phyloP scores from a whole-genome alignment of 1,140 invertebrate genomes.

The Ceratoteleas bidentatus region DNA sequence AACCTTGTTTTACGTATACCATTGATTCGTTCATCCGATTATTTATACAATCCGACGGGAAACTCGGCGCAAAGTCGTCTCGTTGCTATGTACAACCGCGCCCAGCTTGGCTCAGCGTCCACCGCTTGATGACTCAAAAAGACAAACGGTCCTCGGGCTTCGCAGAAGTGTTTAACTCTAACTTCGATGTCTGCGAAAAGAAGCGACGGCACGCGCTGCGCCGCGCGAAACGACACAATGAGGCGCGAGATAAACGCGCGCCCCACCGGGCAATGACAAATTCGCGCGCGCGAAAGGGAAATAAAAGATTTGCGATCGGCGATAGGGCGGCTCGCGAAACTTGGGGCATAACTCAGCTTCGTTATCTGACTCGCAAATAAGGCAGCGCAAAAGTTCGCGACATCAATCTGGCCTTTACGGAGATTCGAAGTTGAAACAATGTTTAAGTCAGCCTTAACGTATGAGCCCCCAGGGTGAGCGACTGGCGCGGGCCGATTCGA shows the following conservation, averaged over 20 bases:
- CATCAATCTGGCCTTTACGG: constrained; percentile 81
- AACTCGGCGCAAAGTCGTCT: constrained; percentile 5
- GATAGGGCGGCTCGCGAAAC: constrained; percentile 71
- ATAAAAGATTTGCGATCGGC: constrained; percentile 70
- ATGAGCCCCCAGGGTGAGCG: constrained; percentile 76
- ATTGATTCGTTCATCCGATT: constrained; percentile 15
- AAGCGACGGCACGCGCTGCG: constrained; percentile 11
- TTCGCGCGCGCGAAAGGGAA: constrained; percentile 60
- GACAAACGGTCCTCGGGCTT: not conserved
- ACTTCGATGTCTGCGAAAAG: constrained; percentile 51
- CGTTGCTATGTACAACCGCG: no score
- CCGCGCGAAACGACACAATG: not conserved
- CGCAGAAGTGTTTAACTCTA: constrained; percentile 20
- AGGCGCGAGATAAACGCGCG: constrained; percentile 31
- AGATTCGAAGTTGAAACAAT: constrained; percentile 82
- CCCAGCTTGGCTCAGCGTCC: not conserved
- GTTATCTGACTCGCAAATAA: constrained; percentile 83
- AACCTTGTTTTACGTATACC: constrained; percentile 25
- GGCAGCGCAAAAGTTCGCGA: constrained; percentile 81
- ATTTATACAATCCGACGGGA: constrained; percentile 31
- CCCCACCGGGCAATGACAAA: constrained; percentile 50
- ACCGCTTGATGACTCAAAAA: not conserved
- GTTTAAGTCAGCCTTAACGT: constrained; percentile 80
- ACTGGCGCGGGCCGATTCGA: constrained; percentile 72
- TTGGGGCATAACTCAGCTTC: constrained; percentile 81